Conservation (phyloP, 2,797 vertebrate species). For the Argyrosomus regius region DNA sequence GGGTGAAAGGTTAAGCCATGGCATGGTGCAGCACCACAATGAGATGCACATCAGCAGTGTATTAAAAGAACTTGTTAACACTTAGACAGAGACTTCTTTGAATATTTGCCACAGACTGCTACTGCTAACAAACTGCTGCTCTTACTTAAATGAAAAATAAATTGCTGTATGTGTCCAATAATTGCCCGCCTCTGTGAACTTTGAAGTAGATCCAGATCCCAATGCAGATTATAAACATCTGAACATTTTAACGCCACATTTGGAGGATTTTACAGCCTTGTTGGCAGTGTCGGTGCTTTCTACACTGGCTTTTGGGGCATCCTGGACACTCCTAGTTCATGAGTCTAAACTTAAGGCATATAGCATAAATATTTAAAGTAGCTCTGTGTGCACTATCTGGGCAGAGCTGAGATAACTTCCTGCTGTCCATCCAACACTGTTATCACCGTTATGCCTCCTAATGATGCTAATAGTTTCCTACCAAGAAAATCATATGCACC, state of each 20-base stretch:
- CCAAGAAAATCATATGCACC: not conserved
- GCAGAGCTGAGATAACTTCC: conserved; percentile 29
- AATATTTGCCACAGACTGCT: conserved; percentile 2
- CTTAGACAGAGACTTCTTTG: not conserved
- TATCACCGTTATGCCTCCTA: not conserved
- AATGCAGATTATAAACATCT: conserved; percentile 33
- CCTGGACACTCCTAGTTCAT: conserved; percentile 27
- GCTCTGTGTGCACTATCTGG: conserved; percentile 46
- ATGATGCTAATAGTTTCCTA: conserved; percentile 3
- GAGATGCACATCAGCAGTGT: conserved; percentile 6
- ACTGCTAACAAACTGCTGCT: not conserved
- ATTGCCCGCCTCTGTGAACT: conserved; percentile 16
- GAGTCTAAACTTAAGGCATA: conserved; percentile 53
- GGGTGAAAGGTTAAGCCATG: conserved; percentile 21
- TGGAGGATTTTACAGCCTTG: conserved; percentile 8
- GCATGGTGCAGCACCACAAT: not conserved
- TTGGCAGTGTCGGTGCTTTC: not conserved
- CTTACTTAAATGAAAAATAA: not conserved
- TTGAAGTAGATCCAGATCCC: conserved; percentile 14
- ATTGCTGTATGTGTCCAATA: not conserved
- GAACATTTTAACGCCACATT: conserved; percentile 25
- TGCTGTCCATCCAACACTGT: conserved; percentile 1
- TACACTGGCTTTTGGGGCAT: conserved; percentile 19
- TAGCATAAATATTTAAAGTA: conserved; percentile 64
- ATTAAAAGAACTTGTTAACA: conserved; percentile 21